These are phyloP conservation scores for Mesitornis unicolor DNA, from an alignment of 2,113 vertebrate genomes.

Conservation along the genomic window DNA sequence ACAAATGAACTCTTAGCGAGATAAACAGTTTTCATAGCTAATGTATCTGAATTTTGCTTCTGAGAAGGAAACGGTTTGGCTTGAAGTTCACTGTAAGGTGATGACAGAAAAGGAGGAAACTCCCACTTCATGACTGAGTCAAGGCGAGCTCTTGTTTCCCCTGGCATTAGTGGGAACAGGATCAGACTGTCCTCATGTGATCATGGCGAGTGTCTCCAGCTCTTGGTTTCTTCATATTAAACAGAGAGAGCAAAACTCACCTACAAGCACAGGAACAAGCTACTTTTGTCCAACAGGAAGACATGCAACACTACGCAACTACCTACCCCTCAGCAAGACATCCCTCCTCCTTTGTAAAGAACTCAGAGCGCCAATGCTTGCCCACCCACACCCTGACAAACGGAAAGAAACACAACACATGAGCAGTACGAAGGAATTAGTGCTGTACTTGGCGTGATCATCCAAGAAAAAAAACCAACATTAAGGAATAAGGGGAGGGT, in stretches of 20 bases:
- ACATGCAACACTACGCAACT: not conserved
- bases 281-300: not conserved
- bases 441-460: not conserved
- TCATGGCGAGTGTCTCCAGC: not conserved
- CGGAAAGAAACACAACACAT: not conserved
- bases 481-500: not conserved
- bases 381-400: not conserved
- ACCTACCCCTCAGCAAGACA: not conserved
- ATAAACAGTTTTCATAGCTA: not conserved
- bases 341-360: not conserved
- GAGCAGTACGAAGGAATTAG: not conserved
- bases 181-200: not conserved
- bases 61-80: not conserved
- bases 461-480: not conserved
- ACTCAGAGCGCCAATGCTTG: not conserved
- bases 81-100: not conserved
- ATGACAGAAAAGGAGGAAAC: slow-evolving; percentile 16
- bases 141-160: not conserved
- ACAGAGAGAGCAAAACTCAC: not conserved
- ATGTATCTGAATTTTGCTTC: not conserved
- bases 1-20: not conserved
- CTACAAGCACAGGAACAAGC: not conserved
- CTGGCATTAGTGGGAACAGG: not conserved
- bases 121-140: not conserved
- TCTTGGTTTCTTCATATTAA: not conserved